These are phyloP conservation scores for Dromius quadrimaculatus DNA, from an alignment of 2,888 invertebrate species.

Conservation along the genomic window DNA sequence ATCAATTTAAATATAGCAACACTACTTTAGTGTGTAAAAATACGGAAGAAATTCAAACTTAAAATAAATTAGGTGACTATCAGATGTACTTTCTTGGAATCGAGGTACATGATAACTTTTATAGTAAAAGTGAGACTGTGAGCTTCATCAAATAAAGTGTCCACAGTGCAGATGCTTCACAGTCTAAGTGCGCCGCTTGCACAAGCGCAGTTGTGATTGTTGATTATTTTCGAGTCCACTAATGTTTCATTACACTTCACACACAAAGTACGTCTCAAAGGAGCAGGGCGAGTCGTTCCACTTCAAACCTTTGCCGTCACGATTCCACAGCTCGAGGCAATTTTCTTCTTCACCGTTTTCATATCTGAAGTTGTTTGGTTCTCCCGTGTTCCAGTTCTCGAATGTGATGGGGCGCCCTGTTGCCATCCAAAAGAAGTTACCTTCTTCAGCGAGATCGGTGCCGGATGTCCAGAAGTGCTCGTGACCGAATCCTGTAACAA, in stretches of 20 bases:
- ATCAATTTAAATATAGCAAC: slow-evolving; percentile 30
- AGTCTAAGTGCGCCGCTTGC: slow-evolving; percentile 11
- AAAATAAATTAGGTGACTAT: slow-evolving; percentile 28
- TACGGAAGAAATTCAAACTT: slow-evolving; percentile 25
- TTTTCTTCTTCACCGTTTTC: slow-evolving; percentile 95
- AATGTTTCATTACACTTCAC: slow-evolving; percentile 80
- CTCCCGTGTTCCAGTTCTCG: slow-evolving; percentile 94
- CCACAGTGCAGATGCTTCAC: neutral
- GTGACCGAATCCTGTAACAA: slow-evolving; percentile 80
- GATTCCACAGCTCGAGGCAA: slow-evolving; percentile 90
- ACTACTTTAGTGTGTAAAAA: slow-evolving; percentile 24
- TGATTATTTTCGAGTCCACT: neutral
- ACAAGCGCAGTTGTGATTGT: neutral
- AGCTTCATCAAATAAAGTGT: slow-evolving; percentile 3
- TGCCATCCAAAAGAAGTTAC: slow-evolving; percentile 94
- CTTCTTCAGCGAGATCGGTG: slow-evolving; percentile 91
- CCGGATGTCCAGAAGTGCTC: slow-evolving; percentile 96
- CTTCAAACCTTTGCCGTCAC: slow-evolving; percentile 91
- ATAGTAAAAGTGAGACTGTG: slow-evolving; percentile 32
- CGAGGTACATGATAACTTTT: slow-evolving; percentile 21
- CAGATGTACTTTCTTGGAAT: slow-evolving; percentile 34
- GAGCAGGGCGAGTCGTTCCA: slow-evolving; percentile 96
- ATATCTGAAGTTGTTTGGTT: slow-evolving; percentile 93
- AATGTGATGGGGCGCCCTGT: slow-evolving; percentile 89
- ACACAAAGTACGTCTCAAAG: slow-evolving; percentile 92